These are phyloP conservation scores for Notothenia rossii DNA, from an alignment of 2,113 vertebrate species.

Conservation along the genomic window DNA sequence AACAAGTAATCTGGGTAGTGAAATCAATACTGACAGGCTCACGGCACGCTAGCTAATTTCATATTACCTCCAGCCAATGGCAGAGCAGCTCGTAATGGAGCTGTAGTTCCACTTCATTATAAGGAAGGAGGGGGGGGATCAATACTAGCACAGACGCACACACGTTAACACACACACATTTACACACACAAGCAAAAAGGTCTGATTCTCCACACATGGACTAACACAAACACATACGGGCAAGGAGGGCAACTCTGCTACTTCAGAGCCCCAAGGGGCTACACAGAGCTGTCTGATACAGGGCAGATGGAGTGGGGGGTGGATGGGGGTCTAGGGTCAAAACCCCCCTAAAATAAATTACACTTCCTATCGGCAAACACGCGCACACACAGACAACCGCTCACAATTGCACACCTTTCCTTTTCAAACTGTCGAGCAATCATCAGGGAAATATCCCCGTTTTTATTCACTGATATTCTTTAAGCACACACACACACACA, in stretches of 20 bases:
- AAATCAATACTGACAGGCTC: constrained; percentile 98
- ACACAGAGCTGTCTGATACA: constrained; percentile 62
- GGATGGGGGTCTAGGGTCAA: constrained; percentile 53
- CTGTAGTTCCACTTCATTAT: constrained; percentile 97
- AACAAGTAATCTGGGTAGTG: constrained; percentile 99
- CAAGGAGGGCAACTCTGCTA: constrained; percentile 59
- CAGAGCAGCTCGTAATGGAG: constrained; percentile 91
- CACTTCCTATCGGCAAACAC: constrained; percentile 61
- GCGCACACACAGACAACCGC: constrained; percentile 12
- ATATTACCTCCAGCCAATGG: constrained; percentile 98
- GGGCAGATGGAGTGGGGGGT: constrained; percentile 70
- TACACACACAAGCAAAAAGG: constrained; percentile 46
- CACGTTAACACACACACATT: constrained; percentile 50
- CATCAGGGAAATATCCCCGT: constrained; percentile 46
- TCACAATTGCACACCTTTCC: constrained; percentile 25
- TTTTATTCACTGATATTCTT: constrained; percentile 51
- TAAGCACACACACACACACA: constrained; percentile 12
- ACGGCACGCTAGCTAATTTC: constrained; percentile 96
- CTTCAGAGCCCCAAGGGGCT: constrained; percentile 64
- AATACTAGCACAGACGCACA: constrained; percentile 80
- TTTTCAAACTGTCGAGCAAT: constrained; percentile 62
- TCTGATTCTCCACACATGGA: constrained; percentile 61
- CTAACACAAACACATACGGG: constrained; percentile 57
- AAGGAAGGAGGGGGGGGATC: constrained; percentile 88
- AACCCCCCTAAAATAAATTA: constrained; percentile 76